These are phyloP conservation scores for Magallana gigas DNA, from an alignment of 1,140 invertebrate genomes.

Conservation along the genomic window DNA sequence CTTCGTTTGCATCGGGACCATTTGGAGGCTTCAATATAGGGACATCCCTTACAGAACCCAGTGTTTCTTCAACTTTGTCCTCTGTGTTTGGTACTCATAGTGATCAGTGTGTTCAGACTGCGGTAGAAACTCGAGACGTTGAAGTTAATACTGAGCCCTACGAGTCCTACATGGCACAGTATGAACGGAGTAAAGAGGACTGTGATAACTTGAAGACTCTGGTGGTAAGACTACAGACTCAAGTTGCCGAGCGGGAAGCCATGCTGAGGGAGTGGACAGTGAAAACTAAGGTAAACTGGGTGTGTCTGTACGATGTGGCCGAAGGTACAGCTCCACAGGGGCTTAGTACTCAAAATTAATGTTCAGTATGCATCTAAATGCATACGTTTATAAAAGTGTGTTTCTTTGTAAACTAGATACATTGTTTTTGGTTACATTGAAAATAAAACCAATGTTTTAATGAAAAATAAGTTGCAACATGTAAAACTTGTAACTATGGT, in stretches of 20 bases:
- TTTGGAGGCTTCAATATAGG: conserved; percentile 45
- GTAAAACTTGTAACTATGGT: too few species aligned
- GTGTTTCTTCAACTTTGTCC: conserved; percentile 11
- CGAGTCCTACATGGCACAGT: conserved; percentile 59
- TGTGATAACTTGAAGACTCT: conserved; percentile 39
- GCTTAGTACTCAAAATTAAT: too few species aligned
- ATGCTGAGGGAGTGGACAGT: conserved; percentile 3
- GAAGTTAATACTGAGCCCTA: conserved; percentile 61
- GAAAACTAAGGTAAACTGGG: conserved; percentile 4
- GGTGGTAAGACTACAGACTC: conserved; percentile 37
- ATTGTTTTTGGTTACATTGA: too few species aligned
- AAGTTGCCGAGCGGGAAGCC: conserved; percentile 43
- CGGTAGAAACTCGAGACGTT: conserved; percentile 37
- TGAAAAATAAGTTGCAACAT: too few species aligned
- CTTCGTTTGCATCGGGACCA: conserved; percentile 24
- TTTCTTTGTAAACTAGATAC: too few species aligned
- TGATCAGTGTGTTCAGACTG: conserved; percentile 48
- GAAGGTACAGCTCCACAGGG: too few species aligned
- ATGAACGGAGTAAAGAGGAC: conserved; percentile 48
- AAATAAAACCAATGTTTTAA: too few species aligned
- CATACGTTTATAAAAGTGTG: too few species aligned
- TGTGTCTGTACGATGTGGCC: background rate
- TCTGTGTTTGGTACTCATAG: conserved; percentile 2
- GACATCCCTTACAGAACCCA: background rate
- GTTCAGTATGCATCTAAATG: too few species aligned